Conservation (phyloP, 2,797 vertebrate species). For the Apogon talboti region DNA sequence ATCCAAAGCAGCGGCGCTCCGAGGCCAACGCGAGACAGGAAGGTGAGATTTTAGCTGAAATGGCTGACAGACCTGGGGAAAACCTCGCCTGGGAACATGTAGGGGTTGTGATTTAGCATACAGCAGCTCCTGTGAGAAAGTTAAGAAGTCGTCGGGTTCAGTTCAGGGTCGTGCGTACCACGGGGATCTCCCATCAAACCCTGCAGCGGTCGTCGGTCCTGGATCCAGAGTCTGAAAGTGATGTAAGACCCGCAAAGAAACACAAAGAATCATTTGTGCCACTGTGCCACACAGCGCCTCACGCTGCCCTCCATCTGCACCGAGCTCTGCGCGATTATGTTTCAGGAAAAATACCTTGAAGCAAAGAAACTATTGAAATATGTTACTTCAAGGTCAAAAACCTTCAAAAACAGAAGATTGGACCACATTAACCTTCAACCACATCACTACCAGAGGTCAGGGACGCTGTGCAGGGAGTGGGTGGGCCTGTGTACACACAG, state of each 20-base stretch:
- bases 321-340: slow-evolving; percentile 30
- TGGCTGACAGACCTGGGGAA: slow-evolving; percentile 17
- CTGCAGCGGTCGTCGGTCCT: slow-evolving; percentile 21
- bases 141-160: slow-evolving; percentile 35
- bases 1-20: slow-evolving; percentile 46
- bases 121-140: slow-evolving; percentile 42
- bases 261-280: slow-evolving; percentile 68
- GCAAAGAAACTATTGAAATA: slow-evolving; percentile 38
- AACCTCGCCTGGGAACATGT: slow-evolving; percentile 13
- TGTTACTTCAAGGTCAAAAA: slow-evolving; percentile 45
- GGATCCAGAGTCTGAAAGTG: slow-evolving; percentile 50
- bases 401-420: slow-evolving; percentile 11
- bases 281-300: slow-evolving; percentile 39
- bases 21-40: slow-evolving; percentile 3
- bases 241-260: slow-evolving; percentile 57
- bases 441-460: slow-evolving; percentile 1
- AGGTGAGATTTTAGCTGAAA: slow-evolving; percentile 20
- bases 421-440: slow-evolving; percentile 7
- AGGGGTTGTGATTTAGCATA: slow-evolving; percentile 16
- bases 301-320: slow-evolving; percentile 43
- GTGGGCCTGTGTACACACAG: not conserved
- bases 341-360: slow-evolving; percentile 47
- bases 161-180: slow-evolving; percentile 31
- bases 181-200: slow-evolving; percentile 31
- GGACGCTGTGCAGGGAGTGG: not conserved